A percentile compares a stretch with the other conserved stretches of the same genome.
phyloP scores from a whole-genome alignment of 1,140 invertebrate species.

The Trichomalopsis sarcophagae region DNA sequence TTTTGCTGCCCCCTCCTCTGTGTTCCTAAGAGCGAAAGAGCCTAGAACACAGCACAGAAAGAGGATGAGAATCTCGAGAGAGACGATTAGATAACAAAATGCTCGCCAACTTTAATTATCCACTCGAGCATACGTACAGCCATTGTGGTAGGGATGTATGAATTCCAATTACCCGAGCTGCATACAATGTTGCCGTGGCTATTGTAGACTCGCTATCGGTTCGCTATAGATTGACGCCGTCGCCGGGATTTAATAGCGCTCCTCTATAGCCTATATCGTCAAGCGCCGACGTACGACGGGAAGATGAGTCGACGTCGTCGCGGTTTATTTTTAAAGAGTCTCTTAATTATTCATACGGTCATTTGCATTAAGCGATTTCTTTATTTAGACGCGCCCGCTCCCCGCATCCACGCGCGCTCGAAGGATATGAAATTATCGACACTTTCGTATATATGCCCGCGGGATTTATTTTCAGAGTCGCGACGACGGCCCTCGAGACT shows the following conservation, averaged over 20 bases:
- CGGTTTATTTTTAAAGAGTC: slow-evolving; percentile 8
- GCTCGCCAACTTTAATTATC: background rate
- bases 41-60: no score
- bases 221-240: background rate
- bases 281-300: background rate
- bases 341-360: slow-evolving; percentile 21
- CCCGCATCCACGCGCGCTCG: no score
- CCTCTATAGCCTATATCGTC: background rate
- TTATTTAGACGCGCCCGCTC: background rate
- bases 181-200: no score
- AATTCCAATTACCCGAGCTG: no score
- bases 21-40: background rate
- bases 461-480: background rate
- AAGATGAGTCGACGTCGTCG: no score
- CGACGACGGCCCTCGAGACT: no score
- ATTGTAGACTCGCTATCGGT: background rate
- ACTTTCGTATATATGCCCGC: background rate
- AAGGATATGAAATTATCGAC: slow-evolving; percentile 12
- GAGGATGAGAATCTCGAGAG: background rate
- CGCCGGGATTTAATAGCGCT: background rate
- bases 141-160: background rate
- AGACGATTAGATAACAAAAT: slow-evolving; percentile 38
- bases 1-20: slow-evolving; percentile 33
- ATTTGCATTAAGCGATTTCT: slow-evolving; percentile 30
- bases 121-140: background rate